Evolutionary conservation across 1,140 invertebrate species (phyloP), one percentile per base, ranked within the genome.

Genomic region (Papilio glaucus): DNA sequence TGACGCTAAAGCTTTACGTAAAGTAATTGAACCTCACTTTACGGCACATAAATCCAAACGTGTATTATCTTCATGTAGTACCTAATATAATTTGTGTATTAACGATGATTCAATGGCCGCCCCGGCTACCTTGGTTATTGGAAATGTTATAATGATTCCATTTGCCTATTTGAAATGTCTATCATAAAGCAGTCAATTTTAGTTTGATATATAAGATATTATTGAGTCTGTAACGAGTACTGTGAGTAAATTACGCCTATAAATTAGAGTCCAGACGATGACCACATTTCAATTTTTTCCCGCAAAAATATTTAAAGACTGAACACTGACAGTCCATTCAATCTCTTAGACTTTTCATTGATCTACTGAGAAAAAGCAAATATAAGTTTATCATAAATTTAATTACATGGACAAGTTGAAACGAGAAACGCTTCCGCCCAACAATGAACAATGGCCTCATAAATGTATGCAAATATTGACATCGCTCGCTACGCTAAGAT

Each of bases 61-160:
- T 21, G 12, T 57, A 21, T 57, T 21, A 57, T 24, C 12, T 10
- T 53, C 49, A 24, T 18, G 49, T 57, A 57, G 24, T 24, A 49
- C 1, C 45, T 18, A 18, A 57, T 21, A 24, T 57, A 24, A 57
- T 57, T 57, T 57, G 49, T 26, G 21, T 57, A 57, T 57, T 57
- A 57, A 57, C 49, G 49, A 57, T 57, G 49, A 57, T 57, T 57
- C 24, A 57, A 57, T 12, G 49, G 21, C 49, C 18, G 45, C 8
- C n/a, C 12, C 24, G 18, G 49, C 45, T 4, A 18, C 49, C 45
- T 49, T 21, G 21, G 18, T 26, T 10, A 21, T 24, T 12, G 21
- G 24, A 10, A 26, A 13, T 10, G 10, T 18, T 24, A 57, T 57
- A 12, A 57, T 12, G 18, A 21, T 53, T 53, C 10, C 9, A 53